Base-by-base conservation (phyloP, 2,888 invertebrate genomes). In the Ophion costatus region DNA sequence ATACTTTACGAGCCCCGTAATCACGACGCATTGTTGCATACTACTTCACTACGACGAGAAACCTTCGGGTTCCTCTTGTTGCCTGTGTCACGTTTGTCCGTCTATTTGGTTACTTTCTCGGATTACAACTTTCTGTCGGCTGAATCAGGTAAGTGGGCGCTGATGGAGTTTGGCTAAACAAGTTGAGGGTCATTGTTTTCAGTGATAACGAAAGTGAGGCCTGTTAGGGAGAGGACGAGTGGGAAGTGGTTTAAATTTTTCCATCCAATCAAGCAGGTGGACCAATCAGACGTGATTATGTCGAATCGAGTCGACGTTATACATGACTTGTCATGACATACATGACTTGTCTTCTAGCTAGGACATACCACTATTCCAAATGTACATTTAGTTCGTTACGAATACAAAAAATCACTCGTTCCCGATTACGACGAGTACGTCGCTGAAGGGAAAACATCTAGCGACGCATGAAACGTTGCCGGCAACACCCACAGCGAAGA, bases 11-110 rank as follows among this genome's bases (percentile, higher is more conserved):
- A 64, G 64, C 6, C 63, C 20, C 20, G 56, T 56, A 67, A 66
- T 67, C 56, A 67, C 63, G 33, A 11, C 66, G 22, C 66, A 42
- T 61, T 76, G 56, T 76, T 67, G 59, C 69, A 67, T 61, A 59
- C 67, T 45, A n/a, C 17, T 69, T 67, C 17, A 3, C 56, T 51
- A 6, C 38, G 42, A 67, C 14, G 51, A 77, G 56, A 66, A 57
- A 66, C 33, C 66, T 17, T 74, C 38, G 29, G 38, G 22, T 67
- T n/a, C 38, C 56, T 57, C 9, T 67, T 38, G 67, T 77, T 77
- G 22, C 11, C 51, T 10, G 63, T 29, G 33, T 75, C 51, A 51
- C 24, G 45, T 29, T 51, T 51, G 29, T n/a, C 29, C 33, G 14
- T 75, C 29, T 29, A 29, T 45, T 74, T 63, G 17, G 33, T 42